Evolutionary conservation across 2,113 vertebrate genomes (phyloP).

Genomic region (Cololabis saira): DNA sequence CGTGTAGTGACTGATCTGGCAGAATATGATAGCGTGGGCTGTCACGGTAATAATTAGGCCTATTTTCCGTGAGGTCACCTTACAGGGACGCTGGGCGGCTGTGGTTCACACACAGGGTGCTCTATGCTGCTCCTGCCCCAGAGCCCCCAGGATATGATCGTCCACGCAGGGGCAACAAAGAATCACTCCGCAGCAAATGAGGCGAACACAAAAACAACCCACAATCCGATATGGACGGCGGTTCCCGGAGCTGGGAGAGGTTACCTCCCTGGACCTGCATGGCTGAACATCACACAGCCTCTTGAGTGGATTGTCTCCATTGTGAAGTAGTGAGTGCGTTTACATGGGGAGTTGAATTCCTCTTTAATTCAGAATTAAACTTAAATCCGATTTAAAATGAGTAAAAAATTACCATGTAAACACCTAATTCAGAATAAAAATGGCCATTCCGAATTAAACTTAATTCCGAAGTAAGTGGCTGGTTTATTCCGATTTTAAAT

Average conservation of each 20-base stretch:
- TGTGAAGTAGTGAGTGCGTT: too few species aligned
- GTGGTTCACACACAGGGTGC: constrained; percentile 81
- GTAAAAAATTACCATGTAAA: too few species aligned
- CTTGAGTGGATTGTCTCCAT: constrained; percentile 40
- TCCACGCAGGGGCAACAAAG: constrained; percentile 69
- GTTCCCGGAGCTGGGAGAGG: constrained; percentile 57
- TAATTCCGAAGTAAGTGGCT: too few species aligned
- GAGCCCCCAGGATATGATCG: constrained; percentile 74
- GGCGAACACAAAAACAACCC: constrained; percentile 70
- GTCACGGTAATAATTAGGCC: constrained; percentile 86
- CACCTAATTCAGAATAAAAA: too few species aligned
- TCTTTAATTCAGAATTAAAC: too few species aligned
- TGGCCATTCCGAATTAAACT: too few species aligned
- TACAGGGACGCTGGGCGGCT: constrained; percentile 84
- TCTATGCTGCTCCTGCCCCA: constrained; percentile 72
- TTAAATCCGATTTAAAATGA: too few species aligned
- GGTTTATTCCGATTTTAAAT: too few species aligned
- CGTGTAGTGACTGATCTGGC: constrained; percentile 79
- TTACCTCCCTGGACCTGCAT: constrained; percentile 42
- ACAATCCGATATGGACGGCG: constrained; percentile 71
- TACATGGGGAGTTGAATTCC: too few species aligned
- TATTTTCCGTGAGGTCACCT: constrained; percentile 85
- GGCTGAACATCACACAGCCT: constrained; percentile 37
- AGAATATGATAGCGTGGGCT: constrained; percentile 85
- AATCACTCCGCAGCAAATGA: constrained; percentile 77